Base-by-base conservation (phyloP, 2,888 invertebrate species). In the Agonopterix subpropinquella region DNA sequence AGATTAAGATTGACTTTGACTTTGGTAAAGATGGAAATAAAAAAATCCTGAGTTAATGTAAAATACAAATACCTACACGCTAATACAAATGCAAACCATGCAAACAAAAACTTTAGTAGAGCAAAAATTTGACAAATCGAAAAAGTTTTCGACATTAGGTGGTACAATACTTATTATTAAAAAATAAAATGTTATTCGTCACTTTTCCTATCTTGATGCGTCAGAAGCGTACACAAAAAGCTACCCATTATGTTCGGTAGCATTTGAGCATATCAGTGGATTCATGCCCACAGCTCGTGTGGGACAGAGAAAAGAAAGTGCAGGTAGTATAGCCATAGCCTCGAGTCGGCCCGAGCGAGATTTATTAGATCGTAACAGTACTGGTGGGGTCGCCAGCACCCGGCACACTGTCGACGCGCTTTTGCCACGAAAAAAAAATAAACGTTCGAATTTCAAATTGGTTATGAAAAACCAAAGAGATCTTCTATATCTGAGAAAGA, bases 331-430 rank as follows among this genome's bases (percentile, higher is more conserved):
- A 65, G 72, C 72, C 64, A 72, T 68, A 65, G 72, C 72, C 64
- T 66, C 67, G 67, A 68, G 62, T 61, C 65, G 41, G 47, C 41
- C 41, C 65, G 39, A 64, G 73, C 72, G 67, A 80, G 84, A 85
- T 86, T 85, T 86, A 86, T 85, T 86, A 81, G 86, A 83, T 82
- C 84, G 84, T 86, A 85, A 85, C 83, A 73, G 71, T 72, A 84
- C 82, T 73, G 71, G 73, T 67, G 78, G 79, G 81, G 82, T 77
- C 80, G 67, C 75, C 75, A 65, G 65, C 74, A 74, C 74, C 68
- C 73, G 71, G 65, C 66, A 55, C 57, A 62, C 61, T 65, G 70
- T 69, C 73, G 71, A 63, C 76, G 75, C 67, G 67, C 67, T 64
- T 66, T 67, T 56, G 56, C 61, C 61, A 53, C 52, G 47, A 47